Evolutionary conservation across 2,113 vertebrate genomes (phyloP).

Genomic region (Paramisgurnus dabryanus): DNA sequence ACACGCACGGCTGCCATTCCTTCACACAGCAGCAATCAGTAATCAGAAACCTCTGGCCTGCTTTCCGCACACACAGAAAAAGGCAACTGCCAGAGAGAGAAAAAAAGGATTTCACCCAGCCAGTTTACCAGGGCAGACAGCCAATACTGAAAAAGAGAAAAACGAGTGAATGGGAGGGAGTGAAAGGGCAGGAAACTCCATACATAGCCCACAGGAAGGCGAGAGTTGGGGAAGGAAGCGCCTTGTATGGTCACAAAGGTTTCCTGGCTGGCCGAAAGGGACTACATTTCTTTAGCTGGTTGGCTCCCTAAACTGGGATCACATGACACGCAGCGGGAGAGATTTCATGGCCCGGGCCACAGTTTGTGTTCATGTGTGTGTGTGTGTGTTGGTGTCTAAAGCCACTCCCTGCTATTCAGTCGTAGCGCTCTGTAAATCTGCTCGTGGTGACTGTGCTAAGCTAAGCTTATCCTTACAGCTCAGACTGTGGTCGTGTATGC

Average conservation of each 20-base stretch:
- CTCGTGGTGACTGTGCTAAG: constrained; percentile 38
- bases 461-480: constrained; percentile 39
- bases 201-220: constrained; percentile 82
- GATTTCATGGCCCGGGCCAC: constrained; percentile 62
- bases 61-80: constrained; percentile 50
- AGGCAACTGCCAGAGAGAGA: constrained; percentile 45
- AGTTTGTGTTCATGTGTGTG: constrained; percentile 45
- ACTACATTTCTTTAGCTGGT: constrained; percentile 76
- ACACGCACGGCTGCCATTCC: constrained; percentile 48
- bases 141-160: constrained; percentile 67
- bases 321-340: constrained; percentile 69
- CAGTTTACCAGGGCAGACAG: constrained; percentile 73
- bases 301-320: constrained; percentile 74
- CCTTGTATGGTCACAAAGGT: constrained; percentile 80
- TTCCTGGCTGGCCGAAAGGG: constrained; percentile 73
- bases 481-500: constrained; percentile 32
- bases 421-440: constrained; percentile 33
- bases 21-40: constrained; percentile 54
- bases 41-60: constrained; percentile 58
- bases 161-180: constrained; percentile 45
- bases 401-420: constrained; percentile 52
- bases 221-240: constrained; percentile 77
- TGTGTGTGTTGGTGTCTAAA: constrained; percentile 37
- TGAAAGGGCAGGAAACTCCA: constrained; percentile 76
- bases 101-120: constrained; percentile 63